Percentiles rank a stretch among this genome's conserved stretches.
phyloP scores from a whole-genome alignment of 2,797 vertebrate genomes.

The Orientallactaga sibirica region DNA sequence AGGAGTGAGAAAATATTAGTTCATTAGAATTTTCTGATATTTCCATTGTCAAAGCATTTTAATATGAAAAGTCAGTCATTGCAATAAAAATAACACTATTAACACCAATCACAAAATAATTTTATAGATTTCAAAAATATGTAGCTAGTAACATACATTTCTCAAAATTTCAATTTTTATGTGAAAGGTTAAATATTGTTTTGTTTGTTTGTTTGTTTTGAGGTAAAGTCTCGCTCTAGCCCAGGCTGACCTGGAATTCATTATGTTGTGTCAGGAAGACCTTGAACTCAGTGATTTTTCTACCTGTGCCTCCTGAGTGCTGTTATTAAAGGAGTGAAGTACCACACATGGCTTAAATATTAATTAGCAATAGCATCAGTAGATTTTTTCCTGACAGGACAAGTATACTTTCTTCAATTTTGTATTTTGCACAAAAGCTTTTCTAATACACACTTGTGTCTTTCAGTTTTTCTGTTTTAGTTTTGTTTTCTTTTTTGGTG shows the following conservation, averaged over 20 bases:
- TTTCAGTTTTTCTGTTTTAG: too few relatives aligned
- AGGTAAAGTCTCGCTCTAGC: too few relatives aligned
- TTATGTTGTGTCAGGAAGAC: too few relatives aligned
- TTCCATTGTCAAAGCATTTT: not conserved
- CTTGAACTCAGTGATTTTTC: too few relatives aligned
- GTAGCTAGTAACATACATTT: not conserved
- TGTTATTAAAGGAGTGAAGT: too few relatives aligned
- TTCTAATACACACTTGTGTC: not conserved
- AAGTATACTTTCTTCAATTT: not conserved
- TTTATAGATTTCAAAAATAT: not conserved
- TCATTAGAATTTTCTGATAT: not conserved
- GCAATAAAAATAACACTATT: not conserved
- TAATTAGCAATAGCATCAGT: not conserved
- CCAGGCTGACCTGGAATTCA: too few relatives aligned
- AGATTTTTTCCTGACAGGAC: not conserved
- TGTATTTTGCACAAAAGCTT: constrained; percentile 14
- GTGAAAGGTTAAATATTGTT: constrained; percentile 15
- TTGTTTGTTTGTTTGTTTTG: too few relatives aligned
- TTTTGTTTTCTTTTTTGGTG: too few relatives aligned
- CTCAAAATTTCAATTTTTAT: not conserved
- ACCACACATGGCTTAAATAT: too few relatives aligned
- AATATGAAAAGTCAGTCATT: not conserved
- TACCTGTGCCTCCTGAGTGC: too few relatives aligned
- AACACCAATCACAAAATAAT: not conserved
- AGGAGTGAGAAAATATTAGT: not conserved